Conservation (phyloP, 2,888 invertebrate species). For the Caenorhabditis sulstoni region DNA sequence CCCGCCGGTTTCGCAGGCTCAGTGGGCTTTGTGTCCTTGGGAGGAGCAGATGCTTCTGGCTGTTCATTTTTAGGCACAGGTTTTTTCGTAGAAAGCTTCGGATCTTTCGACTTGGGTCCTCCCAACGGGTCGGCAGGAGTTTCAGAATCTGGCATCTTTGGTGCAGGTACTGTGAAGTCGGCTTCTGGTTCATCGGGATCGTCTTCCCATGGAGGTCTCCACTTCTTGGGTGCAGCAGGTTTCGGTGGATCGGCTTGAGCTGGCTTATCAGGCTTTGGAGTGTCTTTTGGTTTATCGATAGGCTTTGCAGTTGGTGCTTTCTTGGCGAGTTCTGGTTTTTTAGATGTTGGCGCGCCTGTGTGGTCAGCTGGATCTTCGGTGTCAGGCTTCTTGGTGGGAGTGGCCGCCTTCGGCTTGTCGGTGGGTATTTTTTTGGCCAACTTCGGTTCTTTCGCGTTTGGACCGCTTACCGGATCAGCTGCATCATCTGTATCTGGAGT, state of each 20-base stretch:
- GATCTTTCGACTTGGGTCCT: conserved; percentile 59
- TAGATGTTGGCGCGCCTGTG: conserved; percentile 21
- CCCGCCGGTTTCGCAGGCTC: no score
- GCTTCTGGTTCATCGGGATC: conserved; percentile 49
- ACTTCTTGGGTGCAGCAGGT: conserved; percentile 57
- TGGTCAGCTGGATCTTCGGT: conserved; percentile 38
- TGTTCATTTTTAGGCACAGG: no score
- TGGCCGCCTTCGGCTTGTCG: conserved; percentile 27
- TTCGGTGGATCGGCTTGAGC: conserved; percentile 24
- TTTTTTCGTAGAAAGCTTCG: conserved; percentile 51
- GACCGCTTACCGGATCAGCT: conserved; percentile 53
- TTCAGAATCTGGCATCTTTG: conserved; percentile 61
- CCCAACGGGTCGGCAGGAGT: conserved; percentile 63
- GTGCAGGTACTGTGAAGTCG: conserved; percentile 36
- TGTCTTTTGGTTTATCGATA: conserved; percentile 24
- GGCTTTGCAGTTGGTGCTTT: conserved; percentile 51
- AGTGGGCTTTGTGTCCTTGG: conserved; percentile 56
- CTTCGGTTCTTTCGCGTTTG: conserved; percentile 56
- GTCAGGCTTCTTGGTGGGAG: conserved; percentile 32
- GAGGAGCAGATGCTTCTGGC: conserved; percentile 29
- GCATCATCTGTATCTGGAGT: conserved; percentile 57
- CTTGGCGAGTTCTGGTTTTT: conserved; percentile 43
- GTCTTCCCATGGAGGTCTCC: conserved; percentile 58
- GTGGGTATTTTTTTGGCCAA: conserved; percentile 38
- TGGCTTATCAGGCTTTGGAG: conserved; percentile 16